phyloP scores from a whole-genome alignment of 1,140 invertebrate species.

The Ridgeia piscesae region DNA sequence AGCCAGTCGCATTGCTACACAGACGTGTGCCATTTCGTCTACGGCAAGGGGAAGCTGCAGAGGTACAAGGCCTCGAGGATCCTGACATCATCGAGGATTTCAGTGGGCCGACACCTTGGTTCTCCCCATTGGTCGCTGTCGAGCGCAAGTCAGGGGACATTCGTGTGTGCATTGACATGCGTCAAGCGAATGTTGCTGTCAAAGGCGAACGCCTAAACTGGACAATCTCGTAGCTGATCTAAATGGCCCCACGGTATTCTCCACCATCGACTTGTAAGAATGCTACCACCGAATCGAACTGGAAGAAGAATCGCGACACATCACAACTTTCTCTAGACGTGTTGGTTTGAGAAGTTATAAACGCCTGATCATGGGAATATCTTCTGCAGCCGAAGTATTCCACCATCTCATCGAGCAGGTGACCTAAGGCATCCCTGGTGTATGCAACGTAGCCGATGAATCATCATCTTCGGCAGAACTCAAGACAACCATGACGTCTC shows the following conservation, averaged over 20 bases:
- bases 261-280: constrained; percentile 39
- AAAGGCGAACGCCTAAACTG: constrained; percentile 41
- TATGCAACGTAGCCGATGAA: constrained; percentile 31
- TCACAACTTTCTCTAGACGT: constrained; percentile 40
- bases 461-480: constrained; percentile 4
- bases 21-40: constrained; percentile 17
- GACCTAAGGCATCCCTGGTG: constrained; percentile 18
- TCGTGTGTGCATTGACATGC: constrained; percentile 45
- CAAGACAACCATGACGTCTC: neutral
- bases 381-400: constrained; percentile 31
- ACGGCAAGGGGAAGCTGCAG: neutral
- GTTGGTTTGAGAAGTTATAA: constrained; percentile 32
- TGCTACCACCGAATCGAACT: constrained; percentile 45
- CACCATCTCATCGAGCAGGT: constrained; percentile 28
- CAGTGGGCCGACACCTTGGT: constrained; percentile 40
- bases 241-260: constrained; percentile 39
- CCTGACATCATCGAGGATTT: constrained; percentile 37
- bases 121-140: constrained; percentile 39
- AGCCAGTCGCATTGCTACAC: constrained; percentile 1
- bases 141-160: constrained; percentile 41
- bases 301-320: constrained; percentile 34
- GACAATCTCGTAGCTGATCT: constrained; percentile 38
- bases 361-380: constrained; percentile 31
- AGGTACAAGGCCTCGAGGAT: constrained; percentile 22
- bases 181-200: constrained; percentile 41